Evolutionary conservation across 1,140 invertebrate genomes (phyloP).

Genomic region (Drosophila lini): DNA sequence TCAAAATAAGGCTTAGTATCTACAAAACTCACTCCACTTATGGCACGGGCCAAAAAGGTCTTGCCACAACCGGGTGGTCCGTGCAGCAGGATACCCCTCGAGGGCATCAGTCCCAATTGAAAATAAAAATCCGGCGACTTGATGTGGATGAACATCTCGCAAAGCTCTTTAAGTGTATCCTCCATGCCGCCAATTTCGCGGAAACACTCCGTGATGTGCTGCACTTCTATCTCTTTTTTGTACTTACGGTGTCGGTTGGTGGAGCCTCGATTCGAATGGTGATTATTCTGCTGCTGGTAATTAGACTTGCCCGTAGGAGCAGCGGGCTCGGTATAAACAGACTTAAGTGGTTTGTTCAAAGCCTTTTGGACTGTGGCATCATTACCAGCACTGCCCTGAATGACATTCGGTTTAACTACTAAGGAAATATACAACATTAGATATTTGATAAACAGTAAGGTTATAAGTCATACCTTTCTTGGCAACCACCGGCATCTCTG

Average conservation of each 20-base stretch:
- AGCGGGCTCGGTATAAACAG: background rate
- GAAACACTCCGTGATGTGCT: slow-evolving; percentile 84
- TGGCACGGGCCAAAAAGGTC: slow-evolving; percentile 92
- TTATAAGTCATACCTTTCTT: slow-evolving; percentile 52
- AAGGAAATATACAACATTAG: background rate
- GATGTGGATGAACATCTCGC: slow-evolving; percentile 92
- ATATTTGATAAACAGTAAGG: background rate
- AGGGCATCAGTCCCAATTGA: slow-evolving; percentile 90
- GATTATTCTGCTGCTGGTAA: slow-evolving; percentile 18
- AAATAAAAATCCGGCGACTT: slow-evolving; percentile 93
- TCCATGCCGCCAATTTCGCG: slow-evolving; percentile 91
- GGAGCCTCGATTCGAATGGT: background rate
- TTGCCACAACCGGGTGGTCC: slow-evolving; percentile 72
- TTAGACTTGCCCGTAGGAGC: background rate
- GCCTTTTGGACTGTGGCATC: slow-evolving; percentile 10
- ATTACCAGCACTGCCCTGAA: background rate
- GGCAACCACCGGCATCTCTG: background rate
- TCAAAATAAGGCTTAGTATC: too few species aligned
- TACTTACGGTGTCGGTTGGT: slow-evolving; percentile 33
- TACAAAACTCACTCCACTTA: slow-evolving; percentile 92
- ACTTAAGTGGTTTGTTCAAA: background rate
- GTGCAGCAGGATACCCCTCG: slow-evolving; percentile 90
- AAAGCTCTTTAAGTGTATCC: slow-evolving; percentile 90
- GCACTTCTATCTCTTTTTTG: slow-evolving; percentile 84
- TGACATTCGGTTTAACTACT: slow-evolving; percentile 45